phyloP scores from a whole-genome alignment of 2,113 vertebrate genomes.

The Equus quagga region DNA sequence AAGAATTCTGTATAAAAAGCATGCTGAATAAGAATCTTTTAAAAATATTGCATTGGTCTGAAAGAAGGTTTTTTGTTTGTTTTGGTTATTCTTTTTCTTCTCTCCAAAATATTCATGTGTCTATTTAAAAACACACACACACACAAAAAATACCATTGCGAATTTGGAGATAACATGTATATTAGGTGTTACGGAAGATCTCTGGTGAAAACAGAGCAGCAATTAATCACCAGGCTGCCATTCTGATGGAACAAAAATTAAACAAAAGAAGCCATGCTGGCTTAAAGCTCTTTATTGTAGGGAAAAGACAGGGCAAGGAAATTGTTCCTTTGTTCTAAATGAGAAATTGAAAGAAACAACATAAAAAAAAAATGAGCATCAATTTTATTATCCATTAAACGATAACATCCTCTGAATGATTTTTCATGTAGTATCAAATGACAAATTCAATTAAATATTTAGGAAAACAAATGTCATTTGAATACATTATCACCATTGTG shows the following conservation, averaged over 20 bases:
- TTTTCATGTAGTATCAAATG: constrained; percentile 56
- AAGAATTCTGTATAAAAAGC: background rate
- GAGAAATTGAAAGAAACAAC: background rate
- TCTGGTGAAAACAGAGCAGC: constrained; percentile 20
- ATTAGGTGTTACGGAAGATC: background rate
- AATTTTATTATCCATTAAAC: constrained; percentile 66
- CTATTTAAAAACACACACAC: background rate
- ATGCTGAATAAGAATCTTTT: background rate
- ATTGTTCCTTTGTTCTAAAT: constrained; percentile 65
- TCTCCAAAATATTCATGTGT: background rate
- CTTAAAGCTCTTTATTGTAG: background rate
- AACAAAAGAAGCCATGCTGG: background rate
- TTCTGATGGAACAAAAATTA: constrained; percentile 42
- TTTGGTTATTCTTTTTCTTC: background rate
- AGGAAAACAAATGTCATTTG: constrained; percentile 67
- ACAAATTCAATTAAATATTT: constrained; percentile 73
- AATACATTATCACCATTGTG: constrained; percentile 44
- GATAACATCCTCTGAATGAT: constrained; percentile 53
- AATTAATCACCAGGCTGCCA: constrained; percentile 47
- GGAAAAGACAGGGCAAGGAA: constrained; percentile 13
- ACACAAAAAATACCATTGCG: background rate
- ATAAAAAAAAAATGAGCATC: background rate
- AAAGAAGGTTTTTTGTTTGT: background rate
- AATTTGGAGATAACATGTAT: background rate
- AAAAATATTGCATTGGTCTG: background rate